phyloP scores from a whole-genome alignment of 2,888 invertebrate genomes.

The Lycaena phlaeas region DNA sequence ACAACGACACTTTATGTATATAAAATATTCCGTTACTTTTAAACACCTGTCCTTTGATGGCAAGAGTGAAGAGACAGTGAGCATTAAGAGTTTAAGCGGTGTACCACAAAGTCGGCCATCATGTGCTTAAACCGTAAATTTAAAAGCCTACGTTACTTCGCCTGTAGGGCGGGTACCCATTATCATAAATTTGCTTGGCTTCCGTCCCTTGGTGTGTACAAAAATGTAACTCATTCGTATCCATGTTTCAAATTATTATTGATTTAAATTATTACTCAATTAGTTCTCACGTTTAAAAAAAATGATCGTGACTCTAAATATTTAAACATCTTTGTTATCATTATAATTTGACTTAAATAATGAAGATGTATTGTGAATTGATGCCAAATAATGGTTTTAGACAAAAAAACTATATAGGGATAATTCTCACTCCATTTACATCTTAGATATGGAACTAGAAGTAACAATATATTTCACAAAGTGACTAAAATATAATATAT shows the following conservation, averaged over 20 bases:
- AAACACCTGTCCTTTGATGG: neutral
- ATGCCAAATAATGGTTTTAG: too few species aligned
- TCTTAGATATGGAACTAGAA: too few species aligned
- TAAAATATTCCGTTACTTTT: neutral
- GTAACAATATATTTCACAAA: too few species aligned
- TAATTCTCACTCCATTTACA: too few species aligned
- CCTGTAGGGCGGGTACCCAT: slow-evolving; percentile 51
- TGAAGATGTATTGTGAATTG: too few species aligned
- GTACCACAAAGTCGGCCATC: slow-evolving; percentile 56
- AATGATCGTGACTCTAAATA: too few species aligned
- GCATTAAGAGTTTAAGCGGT: slow-evolving; percentile 26
- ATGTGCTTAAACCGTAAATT: slow-evolving; percentile 55
- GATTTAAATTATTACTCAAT: too few species aligned
- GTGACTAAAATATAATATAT: too few species aligned
- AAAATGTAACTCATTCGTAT: slow-evolving; percentile 34
- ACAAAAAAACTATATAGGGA: too few species aligned
- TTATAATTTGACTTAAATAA: too few species aligned
- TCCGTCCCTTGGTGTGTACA: slow-evolving; percentile 68
- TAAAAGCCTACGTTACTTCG: slow-evolving; percentile 58
- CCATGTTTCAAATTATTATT: neutral
- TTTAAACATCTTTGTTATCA: too few species aligned
- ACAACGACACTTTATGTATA: neutral
- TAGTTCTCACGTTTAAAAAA: too few species aligned
- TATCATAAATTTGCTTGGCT: slow-evolving; percentile 68
- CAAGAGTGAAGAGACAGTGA: neutral